These are phyloP conservation scores for Acleris cristana DNA, from an alignment of 2,888 invertebrate species.

Conservation along the genomic window DNA sequence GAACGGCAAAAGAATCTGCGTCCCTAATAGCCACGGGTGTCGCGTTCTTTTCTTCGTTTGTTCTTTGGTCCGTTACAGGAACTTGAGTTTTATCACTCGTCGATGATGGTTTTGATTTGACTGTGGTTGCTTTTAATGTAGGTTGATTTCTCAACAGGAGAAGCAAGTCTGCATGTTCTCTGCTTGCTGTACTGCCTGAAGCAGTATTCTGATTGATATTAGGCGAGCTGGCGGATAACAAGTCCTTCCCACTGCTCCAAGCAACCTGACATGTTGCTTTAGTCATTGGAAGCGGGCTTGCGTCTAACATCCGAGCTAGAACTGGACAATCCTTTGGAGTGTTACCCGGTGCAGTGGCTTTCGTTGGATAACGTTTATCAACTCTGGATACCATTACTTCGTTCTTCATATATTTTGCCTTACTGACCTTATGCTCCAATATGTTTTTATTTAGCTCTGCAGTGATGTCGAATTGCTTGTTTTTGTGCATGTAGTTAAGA, in stretches of 20 bases:
- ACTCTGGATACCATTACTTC: constrained; percentile 27
- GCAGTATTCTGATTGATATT: constrained; percentile 1
- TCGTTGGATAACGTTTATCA: background rate
- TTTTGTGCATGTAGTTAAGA: constrained; percentile 73
- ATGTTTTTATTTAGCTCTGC: constrained; percentile 17
- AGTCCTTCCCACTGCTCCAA: too few relatives aligned
- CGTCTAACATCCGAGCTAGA: constrained; percentile 24
- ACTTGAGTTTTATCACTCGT: constrained; percentile 9
- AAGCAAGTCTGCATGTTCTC: constrained; percentile 29
- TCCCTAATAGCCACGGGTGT: constrained; percentile 11
- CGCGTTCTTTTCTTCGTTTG: background rate
- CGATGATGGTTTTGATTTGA: background rate
- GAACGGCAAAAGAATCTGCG: background rate
- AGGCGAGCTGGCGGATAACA: background rate
- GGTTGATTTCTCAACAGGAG: constrained; percentile 25
- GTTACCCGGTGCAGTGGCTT: background rate
- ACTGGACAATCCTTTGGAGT: constrained; percentile 13
- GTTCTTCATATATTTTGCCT: constrained; percentile 26
- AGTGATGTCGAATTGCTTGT: constrained; percentile 52
- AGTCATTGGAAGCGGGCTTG: constrained; percentile 2
- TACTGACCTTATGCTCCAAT: constrained; percentile 25
- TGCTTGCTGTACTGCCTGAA: constrained; percentile 8
- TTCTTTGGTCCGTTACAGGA: constrained; percentile 5
- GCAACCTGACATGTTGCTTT: background rate
- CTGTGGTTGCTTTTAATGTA: constrained; percentile 10